These are phyloP conservation scores for Sus cebifrons DNA, from an alignment of 2,797 vertebrate genomes.

Conservation along the genomic window DNA sequence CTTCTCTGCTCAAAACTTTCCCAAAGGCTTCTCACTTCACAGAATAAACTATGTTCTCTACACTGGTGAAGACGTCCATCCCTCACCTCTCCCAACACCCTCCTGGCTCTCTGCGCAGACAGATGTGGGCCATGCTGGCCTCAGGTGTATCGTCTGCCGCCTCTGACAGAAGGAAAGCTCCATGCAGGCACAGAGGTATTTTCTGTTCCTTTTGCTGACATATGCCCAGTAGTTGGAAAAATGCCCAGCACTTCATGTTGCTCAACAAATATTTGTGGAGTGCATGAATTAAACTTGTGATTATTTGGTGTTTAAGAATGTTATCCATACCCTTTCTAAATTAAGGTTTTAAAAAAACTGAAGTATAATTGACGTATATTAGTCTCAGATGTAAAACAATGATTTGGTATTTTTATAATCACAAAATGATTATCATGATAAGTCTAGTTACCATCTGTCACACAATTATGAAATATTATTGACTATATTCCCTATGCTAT, in stretches of 20 bases:
- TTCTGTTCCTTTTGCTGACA: background rate
- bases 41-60: background rate
- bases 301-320: background rate
- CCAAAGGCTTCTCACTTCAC: background rate
- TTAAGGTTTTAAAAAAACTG: background rate
- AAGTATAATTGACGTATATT: background rate
- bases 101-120: background rate
- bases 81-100: background rate
- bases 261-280: background rate
- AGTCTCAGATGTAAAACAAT: background rate
- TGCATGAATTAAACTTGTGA: background rate
- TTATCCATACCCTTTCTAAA: background rate
- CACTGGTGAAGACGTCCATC: too few relatives aligned
- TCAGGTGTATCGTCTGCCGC: background rate
- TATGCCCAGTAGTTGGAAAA: background rate
- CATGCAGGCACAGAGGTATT: background rate
- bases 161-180: background rate
- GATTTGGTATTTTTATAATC: background rate
- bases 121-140: background rate
- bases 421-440: background rate
- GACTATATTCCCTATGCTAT: background rate
- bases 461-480: background rate
- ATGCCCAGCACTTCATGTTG: background rate
- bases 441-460: background rate
- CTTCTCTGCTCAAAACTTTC: background rate